phyloP scores from a whole-genome alignment of 64 coral and sea anemone genomes.

The Pocillopora damicornis region DNA sequence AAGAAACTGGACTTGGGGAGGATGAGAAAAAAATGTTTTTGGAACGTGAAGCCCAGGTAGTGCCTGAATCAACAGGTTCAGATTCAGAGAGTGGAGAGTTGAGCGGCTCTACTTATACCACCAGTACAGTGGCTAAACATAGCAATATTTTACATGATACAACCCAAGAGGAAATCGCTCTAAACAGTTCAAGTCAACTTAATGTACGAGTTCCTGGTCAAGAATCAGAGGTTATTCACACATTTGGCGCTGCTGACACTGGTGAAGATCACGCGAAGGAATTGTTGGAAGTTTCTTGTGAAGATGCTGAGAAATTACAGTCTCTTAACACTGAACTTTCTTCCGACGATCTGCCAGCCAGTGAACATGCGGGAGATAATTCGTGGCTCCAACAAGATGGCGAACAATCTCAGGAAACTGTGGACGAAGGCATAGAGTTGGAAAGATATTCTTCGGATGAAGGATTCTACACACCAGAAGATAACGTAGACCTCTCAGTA shows the following conservation, averaged over 20 bases:
- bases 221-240: background rate
- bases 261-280: background rate
- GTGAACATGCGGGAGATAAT: background rate
- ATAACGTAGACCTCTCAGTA: background rate
- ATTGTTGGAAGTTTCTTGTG: background rate
- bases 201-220: background rate
- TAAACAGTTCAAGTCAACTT: background rate
- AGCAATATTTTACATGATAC: background rate
- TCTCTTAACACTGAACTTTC: background rate
- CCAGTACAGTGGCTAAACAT: background rate
- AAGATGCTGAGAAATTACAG: background rate
- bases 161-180: background rate
- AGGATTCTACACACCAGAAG: background rate
- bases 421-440: background rate
- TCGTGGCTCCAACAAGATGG: background rate
- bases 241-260: background rate
- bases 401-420: background rate
- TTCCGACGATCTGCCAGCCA: background rate
- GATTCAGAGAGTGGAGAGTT: background rate
- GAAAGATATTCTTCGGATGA: constrained; percentile 1
- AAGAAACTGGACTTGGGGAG: background rate
- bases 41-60: background rate
- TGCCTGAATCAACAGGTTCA: background rate
- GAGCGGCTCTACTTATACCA: background rate
- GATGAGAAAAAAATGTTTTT: background rate